Base-by-base conservation (phyloP, 64 coral and sea anemone species). In the Actinia tenebrosa region DNA sequence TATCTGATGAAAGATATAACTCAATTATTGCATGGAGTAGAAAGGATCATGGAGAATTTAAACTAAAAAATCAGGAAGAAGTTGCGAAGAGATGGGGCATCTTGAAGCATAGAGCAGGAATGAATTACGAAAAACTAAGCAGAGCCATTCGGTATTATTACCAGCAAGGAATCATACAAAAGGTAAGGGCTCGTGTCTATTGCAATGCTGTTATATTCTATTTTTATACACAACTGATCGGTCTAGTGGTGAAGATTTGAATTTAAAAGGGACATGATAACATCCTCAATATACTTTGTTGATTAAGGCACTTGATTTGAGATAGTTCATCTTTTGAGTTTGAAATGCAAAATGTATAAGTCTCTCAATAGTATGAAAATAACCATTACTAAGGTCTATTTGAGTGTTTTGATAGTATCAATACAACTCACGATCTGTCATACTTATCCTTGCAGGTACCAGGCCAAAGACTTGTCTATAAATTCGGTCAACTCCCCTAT, bases 41-140 rank as follows among this genome's bases (percentile, higher is more conserved):
- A 44, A 91, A 71, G 59, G 90, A 91, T 5, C 26, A 53, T 0
- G 85, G 85, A 23, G 90, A 87, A 53, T 91, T 91, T 56, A 71
- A 91, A 37, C 75, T 91, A 4, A 83, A 87, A 37, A 81, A 83
- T 25, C 90, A 87, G 22, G 77, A 87, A 17, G 90, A 91, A 61
- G 90, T 91, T 14, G 85, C 90, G 5, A 91, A 64, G n/a, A 59
- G 90, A 77, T 91, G 90, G 90, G 90, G 90, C 10, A 71, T 83
- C 16, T 7, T 91, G 3, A 87, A 82, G 30, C 60, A 72, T 26
- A 87, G 45, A 43, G 75, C 60, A 20, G 86, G 85, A 27, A 91
- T 91, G 90, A 87, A 87, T 45, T 91, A 91, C 43, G 78, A 86
- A 56, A 91, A 91, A 75, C 79, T 91, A 4, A 91, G 90, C 55